phyloP scores from a whole-genome alignment of 2,113 vertebrate species.

The Lota lota region DNA sequence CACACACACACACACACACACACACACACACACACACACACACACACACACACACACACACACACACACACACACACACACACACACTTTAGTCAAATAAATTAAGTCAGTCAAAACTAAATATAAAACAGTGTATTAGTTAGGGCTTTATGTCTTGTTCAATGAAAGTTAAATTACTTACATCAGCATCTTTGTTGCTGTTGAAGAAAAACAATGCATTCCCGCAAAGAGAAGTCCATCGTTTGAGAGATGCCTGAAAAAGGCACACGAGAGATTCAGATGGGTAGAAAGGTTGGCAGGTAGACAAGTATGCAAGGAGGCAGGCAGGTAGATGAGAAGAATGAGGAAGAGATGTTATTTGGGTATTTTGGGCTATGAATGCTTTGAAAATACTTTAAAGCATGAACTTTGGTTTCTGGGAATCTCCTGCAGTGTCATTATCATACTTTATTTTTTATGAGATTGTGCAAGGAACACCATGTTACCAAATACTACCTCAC shows the following conservation, averaged over 20 bases:
- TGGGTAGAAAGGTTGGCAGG: too few species aligned
- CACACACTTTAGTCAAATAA: not conserved
- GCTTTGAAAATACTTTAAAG: too few species aligned
- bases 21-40: slow-evolving; percentile 7
- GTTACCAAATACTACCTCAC: too few species aligned
- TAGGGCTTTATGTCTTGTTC: not conserved
- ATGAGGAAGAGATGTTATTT: too few species aligned
- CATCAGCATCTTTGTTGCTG: slow-evolving; percentile 65
- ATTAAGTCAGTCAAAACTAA: not conserved
- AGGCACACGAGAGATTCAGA: not conserved
- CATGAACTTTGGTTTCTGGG: too few species aligned
- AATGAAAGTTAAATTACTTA: slow-evolving; percentile 43
- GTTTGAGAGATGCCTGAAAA: slow-evolving; percentile 71
- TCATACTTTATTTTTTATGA: too few species aligned
- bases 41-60: not conserved
- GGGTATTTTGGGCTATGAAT: too few species aligned
- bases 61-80: slow-evolving; percentile 5
- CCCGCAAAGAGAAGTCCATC: slow-evolving; percentile 81
- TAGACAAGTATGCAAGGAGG: too few species aligned
- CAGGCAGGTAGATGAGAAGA: too few species aligned
- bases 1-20: not conserved
- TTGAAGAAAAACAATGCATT: slow-evolving; percentile 76
- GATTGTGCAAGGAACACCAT: too few species aligned
- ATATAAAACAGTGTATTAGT: not conserved
- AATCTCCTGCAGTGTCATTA: too few species aligned